Conservation (phyloP, 2,797 vertebrate species). For the Xenops minutus region DNA sequence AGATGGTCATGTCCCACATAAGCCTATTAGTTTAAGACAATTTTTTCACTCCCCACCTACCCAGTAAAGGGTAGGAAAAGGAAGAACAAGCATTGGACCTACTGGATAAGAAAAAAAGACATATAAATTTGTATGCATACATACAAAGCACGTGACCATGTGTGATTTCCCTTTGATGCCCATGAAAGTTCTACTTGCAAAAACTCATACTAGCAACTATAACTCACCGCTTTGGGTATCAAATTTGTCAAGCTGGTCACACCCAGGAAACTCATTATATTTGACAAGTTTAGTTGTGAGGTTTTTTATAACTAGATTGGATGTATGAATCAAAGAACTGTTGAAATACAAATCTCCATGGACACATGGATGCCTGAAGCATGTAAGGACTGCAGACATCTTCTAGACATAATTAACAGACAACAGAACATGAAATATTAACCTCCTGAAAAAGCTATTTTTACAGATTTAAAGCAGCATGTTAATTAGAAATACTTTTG, state of each 20-base stretch:
- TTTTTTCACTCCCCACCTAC: not conserved
- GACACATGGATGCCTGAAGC: not conserved
- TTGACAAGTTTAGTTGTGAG: not conserved
- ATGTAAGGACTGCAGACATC: not conserved
- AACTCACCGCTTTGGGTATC: rapidly evolving
- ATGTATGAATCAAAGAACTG: not conserved
- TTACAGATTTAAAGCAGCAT: not conserved
- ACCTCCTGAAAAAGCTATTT: not conserved
- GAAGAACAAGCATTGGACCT: not conserved
- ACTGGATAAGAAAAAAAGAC: not conserved
- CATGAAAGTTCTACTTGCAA: not conserved
- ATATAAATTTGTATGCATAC: not conserved
- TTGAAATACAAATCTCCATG: not conserved
- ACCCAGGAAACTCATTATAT: not conserved
- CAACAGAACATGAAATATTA: not conserved
- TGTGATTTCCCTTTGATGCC: not conserved
- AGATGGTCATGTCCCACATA: not conserved
- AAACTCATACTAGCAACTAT: not conserved
- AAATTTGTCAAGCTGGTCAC: not conserved
- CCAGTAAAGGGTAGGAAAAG: not conserved
- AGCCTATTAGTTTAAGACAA: not conserved
- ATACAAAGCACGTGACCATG: not conserved
- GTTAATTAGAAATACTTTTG: not conserved
- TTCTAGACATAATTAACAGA: not conserved
- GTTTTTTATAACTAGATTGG: not conserved